Evolutionary conservation across 2,113 vertebrate genomes (phyloP), one percentile per base, ranked within the genome.

Genomic region (Sus scrofa): DNA sequence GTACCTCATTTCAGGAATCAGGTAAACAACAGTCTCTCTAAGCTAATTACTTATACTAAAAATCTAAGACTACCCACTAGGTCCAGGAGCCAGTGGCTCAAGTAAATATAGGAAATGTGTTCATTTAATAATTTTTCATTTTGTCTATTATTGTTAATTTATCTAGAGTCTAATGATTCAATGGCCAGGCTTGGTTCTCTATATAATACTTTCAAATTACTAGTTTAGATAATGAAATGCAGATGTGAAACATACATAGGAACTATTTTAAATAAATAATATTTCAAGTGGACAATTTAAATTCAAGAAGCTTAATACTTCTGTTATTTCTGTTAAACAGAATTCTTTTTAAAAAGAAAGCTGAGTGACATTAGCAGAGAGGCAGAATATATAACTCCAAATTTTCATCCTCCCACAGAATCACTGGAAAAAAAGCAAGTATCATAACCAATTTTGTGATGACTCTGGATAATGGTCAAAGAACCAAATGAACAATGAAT

Each of bases 71-170:
- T 86, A 90, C 74, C 92, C 62, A 50, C 52, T 60, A 86, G 22
- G 34, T 50, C 34, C 79, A 92, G 86, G 22, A 70, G 19, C n/a
- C 37, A 63, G 13, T 30, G 39, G 39, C 22, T 73, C 34, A 91
- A 71, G 37, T 93, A 68, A 96, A 97, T 96, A 96, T 78, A 93
- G 94, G 84, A 96, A 95, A 97, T 92, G 74, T 30, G 44, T 63
- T 7, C 96, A 91, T 97, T 97, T 94, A 96, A 89, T 97, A 88
- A 95, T 97, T 96, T 97, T 95, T 68, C 87, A 88, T 97, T 97
- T 91, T 83, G 70, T 94, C 70, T 95, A 94, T 91, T 96, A 78
- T 11, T 85, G 14, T 88, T 73, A 86, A 82, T 91, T 88, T 95
- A 86, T 58, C 52, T 77, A 63, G 12, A 75, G n/a, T 79, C 27